Conservation (phyloP, 2,113 vertebrate genomes). For the Sclerurus mexicanus region DNA sequence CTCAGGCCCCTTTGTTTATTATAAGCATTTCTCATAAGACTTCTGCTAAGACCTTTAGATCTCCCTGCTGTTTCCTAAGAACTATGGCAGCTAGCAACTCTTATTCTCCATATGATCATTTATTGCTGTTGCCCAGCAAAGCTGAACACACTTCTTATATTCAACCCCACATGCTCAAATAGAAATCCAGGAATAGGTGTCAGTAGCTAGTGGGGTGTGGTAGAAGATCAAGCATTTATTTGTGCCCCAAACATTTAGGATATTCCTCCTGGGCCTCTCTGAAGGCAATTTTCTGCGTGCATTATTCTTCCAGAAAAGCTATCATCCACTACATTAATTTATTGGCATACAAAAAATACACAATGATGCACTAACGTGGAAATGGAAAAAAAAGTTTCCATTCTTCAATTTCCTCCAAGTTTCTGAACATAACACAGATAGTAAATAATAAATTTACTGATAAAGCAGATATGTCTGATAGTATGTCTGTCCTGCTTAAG, state of each 20-base stretch:
- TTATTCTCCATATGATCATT: background rate
- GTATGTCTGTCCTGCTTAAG: too few relatives aligned
- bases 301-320: background rate
- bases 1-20: background rate
- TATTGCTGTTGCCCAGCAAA: background rate
- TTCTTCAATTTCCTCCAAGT: background rate
- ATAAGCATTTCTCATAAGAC: background rate
- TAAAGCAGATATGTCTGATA: too few relatives aligned
- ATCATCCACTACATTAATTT: background rate
- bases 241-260: background rate
- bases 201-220: background rate
- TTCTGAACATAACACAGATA: background rate
- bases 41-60: background rate
- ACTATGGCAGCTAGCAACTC: background rate
- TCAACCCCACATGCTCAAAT: background rate
- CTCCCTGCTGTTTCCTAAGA: background rate
- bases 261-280: background rate
- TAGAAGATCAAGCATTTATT: background rate
- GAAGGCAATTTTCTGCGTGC: background rate
- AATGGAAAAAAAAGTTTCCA: background rate
- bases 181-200: background rate
- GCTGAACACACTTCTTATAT: background rate
- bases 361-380: background rate
- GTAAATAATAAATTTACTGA: too few relatives aligned
- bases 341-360: background rate